Base-by-base conservation (phyloP, 2,113 vertebrate species). In the Amia ocellicauda region DNA sequence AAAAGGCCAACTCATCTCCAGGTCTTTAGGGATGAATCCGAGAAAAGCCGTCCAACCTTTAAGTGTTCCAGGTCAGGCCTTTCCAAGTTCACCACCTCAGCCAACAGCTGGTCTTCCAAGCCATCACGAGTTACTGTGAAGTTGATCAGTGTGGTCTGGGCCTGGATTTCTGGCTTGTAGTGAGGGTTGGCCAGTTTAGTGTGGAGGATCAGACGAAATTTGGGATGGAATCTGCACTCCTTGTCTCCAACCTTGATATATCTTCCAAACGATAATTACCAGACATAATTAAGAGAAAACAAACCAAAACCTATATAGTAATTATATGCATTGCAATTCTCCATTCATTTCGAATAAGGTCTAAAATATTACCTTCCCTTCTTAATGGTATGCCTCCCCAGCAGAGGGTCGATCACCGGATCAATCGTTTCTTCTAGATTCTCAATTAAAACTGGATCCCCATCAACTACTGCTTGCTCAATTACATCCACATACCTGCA, bases 231-330 rank as follows among this genome's bases (percentile, higher is more conserved):
- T 53, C 70, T 68, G 29, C 73, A 77, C 75, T 85, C 82, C 66
- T 43, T 91, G 76, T 92, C 89, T 29, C 90, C 88, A 4, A 91
- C 83, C 65, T 89, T 90, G 58, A 92, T 88, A 54, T 83, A 93
- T 24, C 87, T 90, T 55, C 3, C 64, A 68, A 53, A 53, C 4
- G n/a, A 42, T 42, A 9, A 45, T 55, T n/a, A n/a, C n/a, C 36
- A 56, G 22, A 43, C n/a, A n/a, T n/a, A n/a, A n/a, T n/a, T n/a
- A n/a, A n/a, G n/a, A n/a, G n/a, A n/a, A n/a, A n/a, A n/a, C n/a
- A n/a, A n/a, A n/a, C n/a, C n/a, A n/a, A n/a, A n/a, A n/a, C n/a
- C n/a, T 14, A 19, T 2, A 60, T 19, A n/a, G n/a, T n/a, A n/a
- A n/a, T n/a, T n/a, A n/a, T n/a, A n/a, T n/a, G n/a, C n/a, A n/a